These are phyloP conservation scores for Liasis olivaceus DNA, from an alignment of 2,797 vertebrate species.

Conservation along the genomic window DNA sequence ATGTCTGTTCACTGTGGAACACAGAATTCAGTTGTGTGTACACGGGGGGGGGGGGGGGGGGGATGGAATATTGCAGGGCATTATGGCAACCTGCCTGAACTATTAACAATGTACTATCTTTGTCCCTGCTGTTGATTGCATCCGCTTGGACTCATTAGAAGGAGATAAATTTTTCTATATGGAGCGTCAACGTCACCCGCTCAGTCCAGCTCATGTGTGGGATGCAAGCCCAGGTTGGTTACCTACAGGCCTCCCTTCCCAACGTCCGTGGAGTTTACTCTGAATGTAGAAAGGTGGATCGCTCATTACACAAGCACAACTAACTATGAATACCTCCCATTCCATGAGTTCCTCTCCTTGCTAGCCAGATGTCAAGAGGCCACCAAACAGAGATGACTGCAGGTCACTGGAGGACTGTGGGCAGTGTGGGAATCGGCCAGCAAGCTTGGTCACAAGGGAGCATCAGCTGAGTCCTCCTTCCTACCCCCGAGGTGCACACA, in stretches of 20 bases:
- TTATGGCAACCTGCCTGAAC: background rate
- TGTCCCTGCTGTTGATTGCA: background rate
- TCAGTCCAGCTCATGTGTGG: background rate
- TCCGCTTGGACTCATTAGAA: background rate
- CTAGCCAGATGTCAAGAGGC: slow-evolving; percentile 32
- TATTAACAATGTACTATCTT: background rate
- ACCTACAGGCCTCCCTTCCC: background rate
- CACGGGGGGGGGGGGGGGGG: background rate
- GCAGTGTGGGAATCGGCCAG: slow-evolving; percentile 23
- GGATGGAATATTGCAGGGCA: background rate
- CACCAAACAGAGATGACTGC: slow-evolving; percentile 19
- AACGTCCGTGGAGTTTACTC: background rate
- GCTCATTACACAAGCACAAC: background rate
- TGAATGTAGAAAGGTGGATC: background rate
- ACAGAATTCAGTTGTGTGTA: background rate
- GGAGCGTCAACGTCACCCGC: background rate
- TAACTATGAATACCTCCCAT: background rate
- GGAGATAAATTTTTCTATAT: slow-evolving; percentile 11
- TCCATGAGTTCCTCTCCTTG: background rate
- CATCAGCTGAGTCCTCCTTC: background rate
- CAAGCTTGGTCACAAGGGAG: slow-evolving; percentile 1
- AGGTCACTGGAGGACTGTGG: background rate
- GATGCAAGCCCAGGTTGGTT: background rate
- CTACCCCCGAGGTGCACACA: background rate
- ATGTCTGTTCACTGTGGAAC: background rate